phyloP scores from a whole-genome alignment of 2,888 invertebrate species.

The Myopa tessellatipennis region DNA sequence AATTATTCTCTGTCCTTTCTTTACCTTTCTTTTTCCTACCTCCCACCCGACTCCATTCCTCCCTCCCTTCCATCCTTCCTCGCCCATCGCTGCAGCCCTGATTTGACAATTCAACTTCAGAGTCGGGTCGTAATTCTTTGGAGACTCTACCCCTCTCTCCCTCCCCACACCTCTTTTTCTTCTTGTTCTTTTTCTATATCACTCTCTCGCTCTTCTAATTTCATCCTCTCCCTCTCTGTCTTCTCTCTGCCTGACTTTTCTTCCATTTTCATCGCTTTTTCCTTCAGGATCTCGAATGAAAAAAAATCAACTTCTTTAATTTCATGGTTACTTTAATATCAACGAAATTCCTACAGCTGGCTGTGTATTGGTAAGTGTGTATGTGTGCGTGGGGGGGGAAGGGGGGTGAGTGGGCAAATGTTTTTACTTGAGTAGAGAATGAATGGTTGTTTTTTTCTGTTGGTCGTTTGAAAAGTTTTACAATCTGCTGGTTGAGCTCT shows the following conservation, averaged over 20 bases:
- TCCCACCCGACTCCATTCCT: neutral
- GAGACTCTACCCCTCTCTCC: neutral
- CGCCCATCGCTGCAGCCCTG: neutral
- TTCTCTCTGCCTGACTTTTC: neutral
- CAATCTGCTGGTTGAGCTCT: neutral
- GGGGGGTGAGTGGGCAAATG: neutral
- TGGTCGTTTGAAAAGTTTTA: neutral
- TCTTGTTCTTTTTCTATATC: too few species aligned
- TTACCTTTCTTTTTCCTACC: slow-evolving; percentile 11
- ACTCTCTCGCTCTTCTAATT: too few species aligned
- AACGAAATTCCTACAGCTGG: slow-evolving; percentile 20
- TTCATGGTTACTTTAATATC: slow-evolving; percentile 65
- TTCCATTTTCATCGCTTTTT: neutral
- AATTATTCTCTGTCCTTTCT: neutral
- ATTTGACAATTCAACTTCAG: slow-evolving; percentile 18
- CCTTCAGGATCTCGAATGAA: neutral
- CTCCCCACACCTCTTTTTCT: too few species aligned
- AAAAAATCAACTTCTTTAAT: slow-evolving; percentile 56
- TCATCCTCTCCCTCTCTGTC: neutral
- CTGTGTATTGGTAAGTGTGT: neutral
- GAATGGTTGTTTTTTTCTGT: neutral
- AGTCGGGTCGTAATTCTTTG: slow-evolving; percentile 19
- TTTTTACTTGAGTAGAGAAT: neutral
- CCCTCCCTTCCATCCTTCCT: too few species aligned
- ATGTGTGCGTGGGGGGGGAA: neutral